Evolutionary conservation across 2,888 invertebrate species (phyloP), one percentile per base, ranked within the genome.

Genomic region (Periphyllus acericola): DNA sequence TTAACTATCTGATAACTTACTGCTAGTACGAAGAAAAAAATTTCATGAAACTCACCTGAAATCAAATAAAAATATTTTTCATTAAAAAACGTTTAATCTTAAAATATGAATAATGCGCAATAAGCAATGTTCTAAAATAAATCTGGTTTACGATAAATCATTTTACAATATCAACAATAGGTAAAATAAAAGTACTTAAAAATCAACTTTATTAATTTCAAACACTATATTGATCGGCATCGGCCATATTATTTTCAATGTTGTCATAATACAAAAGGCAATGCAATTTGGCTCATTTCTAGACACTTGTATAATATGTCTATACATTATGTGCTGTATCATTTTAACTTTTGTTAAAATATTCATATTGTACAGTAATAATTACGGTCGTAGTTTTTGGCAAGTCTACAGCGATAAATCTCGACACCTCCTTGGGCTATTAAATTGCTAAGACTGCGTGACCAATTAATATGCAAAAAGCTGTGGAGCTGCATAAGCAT

Each of bases 1-100:
- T 71, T 32, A 71, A 36, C 11, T 36, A 74, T 1, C n/a, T 29
- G 46, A 66, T 66, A 46, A 84, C 66, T 76, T 32, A 76, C 84
- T 66, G 14, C 29, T 84, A 40, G 76, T 25, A 76, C 25, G 8
- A 32, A 60, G 14, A 46, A 76, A 84, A 21, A 52, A 52, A 85
- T 29, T 52, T 40, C 36, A 85, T 36, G 29, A 52, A 71, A 85
- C 85, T 85, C 52, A 85, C 85, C 71, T 85, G 78, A 78, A 85
- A 85, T 55, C 46, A 85, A 71, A 68, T 1, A 52, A 34, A 85
- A 74, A 34, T 19, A 11, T 6, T 34, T 2, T 46, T 32, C 21
- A 60, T 68, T 21, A 6, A n/a, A 80, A 60, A 60, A n/a, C 25
- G 14, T 4, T 71, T 71, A n/a, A 25, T n/a, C 32, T 71, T 71